Percentiles rank a stretch among this genome's conserved stretches.
Conservation (phyloP, 2,797 vertebrate genomes). For the Sciurus vulgaris region DNA sequence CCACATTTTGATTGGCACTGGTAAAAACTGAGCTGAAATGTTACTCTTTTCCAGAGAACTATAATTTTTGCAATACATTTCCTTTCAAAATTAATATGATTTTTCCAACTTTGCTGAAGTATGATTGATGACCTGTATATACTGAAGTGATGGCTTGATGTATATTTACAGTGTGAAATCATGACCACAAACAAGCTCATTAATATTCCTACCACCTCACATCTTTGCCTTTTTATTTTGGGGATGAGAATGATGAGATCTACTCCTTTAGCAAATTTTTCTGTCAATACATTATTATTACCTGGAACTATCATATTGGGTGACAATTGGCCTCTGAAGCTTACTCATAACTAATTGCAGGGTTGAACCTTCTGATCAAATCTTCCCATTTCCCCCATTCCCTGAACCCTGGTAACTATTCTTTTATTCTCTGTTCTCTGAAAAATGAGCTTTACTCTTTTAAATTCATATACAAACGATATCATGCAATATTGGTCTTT, state of each 20-base stretch:
- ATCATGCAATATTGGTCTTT: background rate
- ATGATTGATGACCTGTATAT: background rate
- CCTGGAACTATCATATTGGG: accelerated
- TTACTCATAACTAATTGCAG: background rate
- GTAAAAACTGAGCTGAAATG: background rate
- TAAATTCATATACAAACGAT: background rate
- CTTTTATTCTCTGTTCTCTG: background rate
- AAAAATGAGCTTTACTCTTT: background rate
- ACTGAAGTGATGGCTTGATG: background rate
- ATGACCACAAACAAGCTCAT: background rate
- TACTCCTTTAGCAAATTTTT: background rate
- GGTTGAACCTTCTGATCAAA: background rate
- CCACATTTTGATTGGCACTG: background rate
- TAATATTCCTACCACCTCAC: background rate
- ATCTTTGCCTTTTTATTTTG: background rate
- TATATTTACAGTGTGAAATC: background rate
- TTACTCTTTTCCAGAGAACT: background rate
- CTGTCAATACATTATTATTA: background rate
- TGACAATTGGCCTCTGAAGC: background rate
- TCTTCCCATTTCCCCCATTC: background rate
- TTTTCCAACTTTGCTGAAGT: background rate
- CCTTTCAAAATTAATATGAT: background rate
- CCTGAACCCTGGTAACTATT: background rate
- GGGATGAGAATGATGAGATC: background rate
- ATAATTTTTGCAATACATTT: background rate